Evolutionary conservation across 2,797 vertebrate genomes (phyloP), one percentile per base, ranked within the genome.

Genomic region (Acanthurus leucopareius): DNA sequence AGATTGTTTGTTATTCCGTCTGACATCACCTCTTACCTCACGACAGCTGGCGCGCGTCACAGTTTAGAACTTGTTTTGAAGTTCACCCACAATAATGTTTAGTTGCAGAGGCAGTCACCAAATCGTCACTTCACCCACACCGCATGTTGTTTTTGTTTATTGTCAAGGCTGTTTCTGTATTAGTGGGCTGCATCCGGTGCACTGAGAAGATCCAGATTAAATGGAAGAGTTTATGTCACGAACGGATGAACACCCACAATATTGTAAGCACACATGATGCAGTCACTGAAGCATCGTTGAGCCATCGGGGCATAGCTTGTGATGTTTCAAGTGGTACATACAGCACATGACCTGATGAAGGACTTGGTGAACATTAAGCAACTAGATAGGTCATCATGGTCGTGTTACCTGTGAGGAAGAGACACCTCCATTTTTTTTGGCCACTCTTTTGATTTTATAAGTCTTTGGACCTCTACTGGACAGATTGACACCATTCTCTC

Each of bases 121-220:
- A 76, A 80, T 65, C 61, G 32, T 72, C 64, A 85, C 77, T 83
- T 81, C 80, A 48, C 80, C 82, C 84, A 90, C 65, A 7, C 81
- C 16, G n/a, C 38, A 2, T 28, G 62, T 86, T 90, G 75, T 88
- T 91, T 88, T 83, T 87, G 77, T 90, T 91, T 90, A 86, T 22
- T 44, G 32, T 66, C 44, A 2, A 35, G 44, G 52, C 45, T 28
- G 47, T 79, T 88, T 88, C 73, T 73, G 69, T 68, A 58, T 87
- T 81, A 79, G 79, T 83, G 62, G 80, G 73, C 77, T 63, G 77
- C 69, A 80, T 88, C 85, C 45, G 51, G 77, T 25, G 25, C 40
- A 63, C 42, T 32, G 57, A 69, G 73, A 73, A 70, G 63, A 71
- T 85, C 53, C 61, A 25, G 74, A 62, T 77, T 75, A 67, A 79